Evolutionary conservation across 2,888 invertebrate genomes (phyloP), one percentile per base, ranked within the genome.

Genomic region (Branchinecta sandiegonensis): DNA sequence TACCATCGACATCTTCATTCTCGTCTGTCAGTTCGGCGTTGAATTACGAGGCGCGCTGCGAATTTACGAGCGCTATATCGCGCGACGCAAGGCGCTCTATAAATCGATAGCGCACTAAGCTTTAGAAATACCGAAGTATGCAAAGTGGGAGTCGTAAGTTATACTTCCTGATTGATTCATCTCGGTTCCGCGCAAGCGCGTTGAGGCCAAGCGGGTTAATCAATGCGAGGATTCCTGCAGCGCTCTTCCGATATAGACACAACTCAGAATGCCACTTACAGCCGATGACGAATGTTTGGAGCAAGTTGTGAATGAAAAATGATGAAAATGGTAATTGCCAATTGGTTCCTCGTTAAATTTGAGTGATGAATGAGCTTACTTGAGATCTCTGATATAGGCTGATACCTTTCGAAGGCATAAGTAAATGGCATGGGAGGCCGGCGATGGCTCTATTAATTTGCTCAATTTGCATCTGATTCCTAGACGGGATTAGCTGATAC

Each of bases 301-400:
- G 56, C 56, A 56, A 37, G 56, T 56, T 56, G 17, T 56, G 56
- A 56, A 56, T 56, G 56, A 56, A 56, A 56, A 56, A 56, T 56
- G 56, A 56, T 56, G 56, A 56, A 56, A 56, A 56, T 56, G 56
- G 17, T 56, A 56, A 56, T 56, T 56, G 56, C 56, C 56, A 56
- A 56, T 56, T 56, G 56, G 56, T 56, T 56, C 56, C 56, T 56
- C 56, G 56, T 56, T 56, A 56, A 56, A 56, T 56, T 56, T 56
- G 56, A 56, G 56, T 56, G 56, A 56, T 56, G 56, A 56, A 56
- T 56, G 56, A 56, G 56, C 56, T 17, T 17, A 56, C 14, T 10
- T 14, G 56, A 56, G 56, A 56, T 56, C 56, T 56, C 17, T 56
- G 56, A 56, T 56, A 56, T 14, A 14, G 17, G 56, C 56, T 17